Percentiles rank a stretch among this genome's conserved stretches.
These are phyloP conservation scores for Toxotes lorentzi DNA, from an alignment of 2,797 vertebrate species.

Conservation along the genomic window DNA sequence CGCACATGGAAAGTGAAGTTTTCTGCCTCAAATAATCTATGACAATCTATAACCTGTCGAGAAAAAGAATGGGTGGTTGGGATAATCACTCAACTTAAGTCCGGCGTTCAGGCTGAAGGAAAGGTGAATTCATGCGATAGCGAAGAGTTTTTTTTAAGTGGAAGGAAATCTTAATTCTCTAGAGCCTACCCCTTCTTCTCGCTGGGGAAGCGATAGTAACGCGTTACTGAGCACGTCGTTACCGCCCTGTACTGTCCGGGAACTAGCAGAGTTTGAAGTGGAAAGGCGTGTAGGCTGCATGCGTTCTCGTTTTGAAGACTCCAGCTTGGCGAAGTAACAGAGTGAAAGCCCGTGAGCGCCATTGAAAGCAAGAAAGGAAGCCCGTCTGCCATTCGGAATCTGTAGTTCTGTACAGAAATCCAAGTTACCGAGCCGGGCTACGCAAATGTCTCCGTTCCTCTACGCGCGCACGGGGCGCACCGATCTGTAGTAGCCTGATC, in stretches of 20 bases:
- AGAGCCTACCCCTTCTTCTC: background rate
- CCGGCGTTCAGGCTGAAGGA: background rate
- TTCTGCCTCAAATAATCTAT: slow-evolving; percentile 18
- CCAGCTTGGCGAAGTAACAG: slow-evolving; percentile 31
- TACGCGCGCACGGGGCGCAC: slow-evolving; percentile 72
- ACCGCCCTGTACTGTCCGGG: slow-evolving; percentile 63
- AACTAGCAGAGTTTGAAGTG: slow-evolving; percentile 62
- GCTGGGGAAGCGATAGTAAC: slow-evolving; percentile 40
- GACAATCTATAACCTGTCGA: slow-evolving; percentile 25
- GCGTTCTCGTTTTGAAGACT: slow-evolving; percentile 27
- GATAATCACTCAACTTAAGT: slow-evolving; percentile 5
- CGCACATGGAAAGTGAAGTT: slow-evolving; percentile 36
- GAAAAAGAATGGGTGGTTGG: background rate
- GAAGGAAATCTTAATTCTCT: background rate
- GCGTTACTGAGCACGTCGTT: slow-evolving; percentile 61
- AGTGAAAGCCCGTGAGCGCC: background rate
- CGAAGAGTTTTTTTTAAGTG: background rate
- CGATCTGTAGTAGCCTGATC: slow-evolving; percentile 68
- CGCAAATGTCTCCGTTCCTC: slow-evolving; percentile 50
- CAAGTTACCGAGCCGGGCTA: slow-evolving; percentile 46
- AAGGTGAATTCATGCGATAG: slow-evolving; percentile 14
- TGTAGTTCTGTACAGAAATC: slow-evolving; percentile 29
- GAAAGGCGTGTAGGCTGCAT: slow-evolving; percentile 45
- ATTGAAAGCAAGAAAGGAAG: background rate
- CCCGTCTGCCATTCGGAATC: background rate